These are phyloP conservation scores for Caretta caretta DNA, from an alignment of 2,113 vertebrate species.

Conservation along the genomic window DNA sequence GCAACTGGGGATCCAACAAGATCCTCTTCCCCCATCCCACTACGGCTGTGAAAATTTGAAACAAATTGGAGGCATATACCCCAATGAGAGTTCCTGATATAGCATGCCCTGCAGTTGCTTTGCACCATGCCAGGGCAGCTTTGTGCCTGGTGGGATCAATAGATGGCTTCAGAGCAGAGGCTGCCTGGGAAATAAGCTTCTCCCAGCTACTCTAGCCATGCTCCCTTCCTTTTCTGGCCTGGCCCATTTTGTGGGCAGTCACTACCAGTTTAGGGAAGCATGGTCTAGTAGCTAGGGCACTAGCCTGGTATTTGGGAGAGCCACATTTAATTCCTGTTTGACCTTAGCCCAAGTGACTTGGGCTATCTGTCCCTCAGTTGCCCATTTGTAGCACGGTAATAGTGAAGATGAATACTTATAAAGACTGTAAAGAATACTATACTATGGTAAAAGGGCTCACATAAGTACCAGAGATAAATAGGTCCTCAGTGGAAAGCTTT, in stretches of 20 bases:
- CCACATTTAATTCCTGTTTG: neutral
- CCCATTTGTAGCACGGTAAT: neutral
- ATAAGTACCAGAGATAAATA: neutral
- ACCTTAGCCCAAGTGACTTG: neutral
- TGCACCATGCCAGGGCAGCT: too few relatives aligned
- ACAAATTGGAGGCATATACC: too few relatives aligned
- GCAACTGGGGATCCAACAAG: too few relatives aligned
- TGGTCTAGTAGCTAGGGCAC: neutral
- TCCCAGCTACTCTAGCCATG: neutral
- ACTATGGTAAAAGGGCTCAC: neutral
- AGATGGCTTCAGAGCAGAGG: too few relatives aligned
- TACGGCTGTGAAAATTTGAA: too few relatives aligned
- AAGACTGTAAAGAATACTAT: neutral
- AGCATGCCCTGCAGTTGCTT: too few relatives aligned
- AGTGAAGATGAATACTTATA: neutral
- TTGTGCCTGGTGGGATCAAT: too few relatives aligned
- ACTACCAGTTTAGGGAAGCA: neutral
- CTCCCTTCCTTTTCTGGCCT: neutral
- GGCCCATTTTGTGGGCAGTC: neutral
- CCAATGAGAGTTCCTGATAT: too few relatives aligned
- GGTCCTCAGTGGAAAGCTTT: neutral
- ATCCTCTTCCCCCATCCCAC: too few relatives aligned
- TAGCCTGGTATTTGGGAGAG: neutral
- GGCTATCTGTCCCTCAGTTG: neutral
- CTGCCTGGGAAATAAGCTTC: too few relatives aligned